Base-by-base conservation (phyloP, 35 echinoderm and acorn worm species). In the Holothuria glaberrima region DNA sequence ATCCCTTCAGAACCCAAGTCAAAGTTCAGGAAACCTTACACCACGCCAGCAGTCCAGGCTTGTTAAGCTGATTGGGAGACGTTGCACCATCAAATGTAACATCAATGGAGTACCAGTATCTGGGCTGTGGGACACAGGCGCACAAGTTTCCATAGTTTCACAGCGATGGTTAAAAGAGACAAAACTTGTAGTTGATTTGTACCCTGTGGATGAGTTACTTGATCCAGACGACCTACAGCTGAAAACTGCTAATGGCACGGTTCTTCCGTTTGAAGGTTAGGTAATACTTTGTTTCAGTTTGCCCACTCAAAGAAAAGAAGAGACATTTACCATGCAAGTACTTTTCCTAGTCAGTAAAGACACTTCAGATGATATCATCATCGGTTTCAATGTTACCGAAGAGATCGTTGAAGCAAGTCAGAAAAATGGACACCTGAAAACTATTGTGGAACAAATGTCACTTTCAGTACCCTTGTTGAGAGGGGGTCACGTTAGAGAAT, bases 111-210 rank as follows among this genome's bases (percentile, higher is more conserved):
- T 73, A 13, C 44, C 36, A 18, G 70, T 63, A 17, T 79, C 33
- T 68, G 92, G 72, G 19, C 61, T 94, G 9, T 94, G 92, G 88
- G 92, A 94, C 63, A 94, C 88, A 27, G 81, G 82, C 9, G 88
- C 71, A 16, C 88, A 94, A 59, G 92, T 94, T 45, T 94, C 88
- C 20, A 57, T 94, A 13, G 68, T 94, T 4, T 77, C 80, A 5
- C 12, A 54, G 9, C 34, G 21, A 6, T 94, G 88, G 88, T 58
- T 52, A 6, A 65, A 67, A 58, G 65, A 68, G 65, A 68, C 24
- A 32, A 26, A 68, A 9, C n/a, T 32, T 0, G 12, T 18, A 29
- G 65, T 24, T 7, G 65, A 68, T 29, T 29, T 68, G 31, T 21
- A 68, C 21, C 65, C 24, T 26, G 31, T 68, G 31, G 65, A 68